Evolutionary conservation across 2,113 vertebrate genomes (phyloP).

Genomic region (Haemorhous mexicanus): DNA sequence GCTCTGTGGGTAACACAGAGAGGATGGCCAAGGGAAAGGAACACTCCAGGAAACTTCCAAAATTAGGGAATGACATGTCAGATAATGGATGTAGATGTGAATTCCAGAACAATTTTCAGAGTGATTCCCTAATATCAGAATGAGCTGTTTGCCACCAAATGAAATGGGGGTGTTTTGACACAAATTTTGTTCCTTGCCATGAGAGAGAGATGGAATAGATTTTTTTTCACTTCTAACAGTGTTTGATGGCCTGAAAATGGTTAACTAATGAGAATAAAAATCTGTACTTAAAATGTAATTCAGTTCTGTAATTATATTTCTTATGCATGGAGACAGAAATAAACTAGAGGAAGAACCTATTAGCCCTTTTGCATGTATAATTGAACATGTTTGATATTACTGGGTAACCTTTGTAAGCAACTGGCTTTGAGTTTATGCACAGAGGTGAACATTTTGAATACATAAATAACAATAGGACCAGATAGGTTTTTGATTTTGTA

Average conservation of each 20-base stretch:
- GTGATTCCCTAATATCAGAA: not conserved
- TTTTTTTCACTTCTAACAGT: not conserved
- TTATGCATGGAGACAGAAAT: constrained; percentile 47
- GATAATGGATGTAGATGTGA: not conserved
- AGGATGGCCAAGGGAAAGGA: not conserved
- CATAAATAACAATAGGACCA: constrained; percentile 51
- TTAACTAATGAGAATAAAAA: constrained; percentile 36
- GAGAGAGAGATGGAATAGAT: not conserved
- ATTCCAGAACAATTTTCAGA: not conserved
- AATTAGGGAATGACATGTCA: not conserved
- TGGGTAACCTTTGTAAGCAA: constrained; percentile 36
- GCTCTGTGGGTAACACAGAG: not conserved
- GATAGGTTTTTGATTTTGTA: constrained; percentile 25
- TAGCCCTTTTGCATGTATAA: constrained; percentile 57
- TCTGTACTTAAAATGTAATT: constrained; percentile 42
- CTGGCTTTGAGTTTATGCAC: constrained; percentile 50
- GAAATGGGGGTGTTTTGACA: not conserved
- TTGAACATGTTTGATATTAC: constrained; percentile 38
- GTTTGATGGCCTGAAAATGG: not conserved
- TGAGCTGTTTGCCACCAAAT: not conserved
- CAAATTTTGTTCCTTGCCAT: not conserved
- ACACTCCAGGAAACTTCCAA: not conserved
- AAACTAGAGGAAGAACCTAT: constrained; percentile 55
- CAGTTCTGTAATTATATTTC: constrained; percentile 54
- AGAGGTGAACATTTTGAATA: constrained; percentile 43